These are phyloP conservation scores for Phyllostomus hastatus DNA, from an alignment of 2,113 vertebrate genomes.

Conservation along the genomic window DNA sequence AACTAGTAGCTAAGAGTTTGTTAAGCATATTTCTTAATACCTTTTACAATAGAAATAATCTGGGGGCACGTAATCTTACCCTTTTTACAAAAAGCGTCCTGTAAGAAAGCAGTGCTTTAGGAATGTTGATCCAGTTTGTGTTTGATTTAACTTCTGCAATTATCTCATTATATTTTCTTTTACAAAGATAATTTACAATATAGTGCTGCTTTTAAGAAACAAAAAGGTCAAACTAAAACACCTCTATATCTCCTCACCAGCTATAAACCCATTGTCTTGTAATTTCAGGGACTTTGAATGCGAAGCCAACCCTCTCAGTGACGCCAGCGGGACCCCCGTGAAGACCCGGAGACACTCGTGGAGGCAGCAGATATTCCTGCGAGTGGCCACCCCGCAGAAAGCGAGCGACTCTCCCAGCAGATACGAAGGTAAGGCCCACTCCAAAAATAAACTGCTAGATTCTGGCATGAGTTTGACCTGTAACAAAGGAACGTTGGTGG, in stretches of 20 bases:
- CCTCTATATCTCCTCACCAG: not conserved
- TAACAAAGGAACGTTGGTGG: not conserved
- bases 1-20: rapidly evolving
- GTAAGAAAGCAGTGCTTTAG: not conserved
- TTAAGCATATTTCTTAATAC: not conserved
- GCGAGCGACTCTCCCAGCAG: slow-evolving; percentile 84
- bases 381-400: slow-evolving; percentile 98
- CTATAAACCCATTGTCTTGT: not conserved
- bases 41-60: not conserved
- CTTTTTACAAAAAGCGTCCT: not conserved
- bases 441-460: rapidly evolving
- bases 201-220: not conserved
- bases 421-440: slow-evolving; percentile 82
- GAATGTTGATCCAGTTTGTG: not conserved
- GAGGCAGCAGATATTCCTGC: slow-evolving; percentile 98
- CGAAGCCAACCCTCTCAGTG: slow-evolving; percentile 79
- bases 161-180: not conserved
- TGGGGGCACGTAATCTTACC: too few species aligned
- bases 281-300: slow-evolving; percentile 87
- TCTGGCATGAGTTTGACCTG: too few species aligned
- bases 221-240: not conserved
- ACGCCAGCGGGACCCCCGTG: slow-evolving; percentile 80
- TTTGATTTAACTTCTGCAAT: not conserved
- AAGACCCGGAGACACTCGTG: slow-evolving; percentile 92
- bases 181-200: not conserved